These are phyloP conservation scores for Platynereis dumerilii DNA, from an alignment of 2,888 invertebrate genomes.

Conservation along the genomic window DNA sequence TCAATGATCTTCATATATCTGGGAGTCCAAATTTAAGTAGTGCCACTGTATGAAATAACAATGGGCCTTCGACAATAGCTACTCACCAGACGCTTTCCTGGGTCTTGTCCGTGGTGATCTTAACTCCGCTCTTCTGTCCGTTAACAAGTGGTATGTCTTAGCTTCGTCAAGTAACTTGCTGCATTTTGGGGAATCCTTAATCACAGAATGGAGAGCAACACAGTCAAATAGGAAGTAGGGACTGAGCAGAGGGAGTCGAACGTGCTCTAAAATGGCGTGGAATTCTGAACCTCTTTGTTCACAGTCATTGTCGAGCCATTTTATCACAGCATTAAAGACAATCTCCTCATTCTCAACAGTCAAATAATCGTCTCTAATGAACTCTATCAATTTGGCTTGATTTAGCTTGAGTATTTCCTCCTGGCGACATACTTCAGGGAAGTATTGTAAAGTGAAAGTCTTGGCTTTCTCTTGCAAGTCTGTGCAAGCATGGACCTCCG, in stretches of 20 bases:
- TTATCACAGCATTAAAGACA: constrained; percentile 65
- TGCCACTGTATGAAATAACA: too few species aligned
- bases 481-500: constrained; percentile 65
- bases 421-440: constrained; percentile 45
- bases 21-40: too few species aligned
- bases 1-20: too few species aligned
- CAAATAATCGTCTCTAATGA: constrained; percentile 65
- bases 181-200: constrained; percentile 61
- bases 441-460: constrained; percentile 59
- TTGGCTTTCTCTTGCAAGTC: constrained; percentile 65
- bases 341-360: constrained; percentile 66
- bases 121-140: constrained; percentile 63
- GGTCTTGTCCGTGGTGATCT: constrained; percentile 61
- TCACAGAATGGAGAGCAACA: constrained; percentile 61
- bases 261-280: constrained; percentile 61
- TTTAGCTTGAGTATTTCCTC: constrained; percentile 62
- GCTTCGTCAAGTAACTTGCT: constrained; percentile 65
- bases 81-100: constrained; percentile 59
- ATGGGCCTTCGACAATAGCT: too few species aligned
- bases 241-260: constrained; percentile 65
- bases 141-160: constrained; percentile 64
- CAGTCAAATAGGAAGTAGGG: constrained; percentile 66
- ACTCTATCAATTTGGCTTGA: constrained; percentile 64
- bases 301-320: constrained; percentile 64
- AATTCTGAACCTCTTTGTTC: constrained; percentile 42